Conservation (phyloP, 2,888 invertebrate genomes). For the Volucella inanis region DNA sequence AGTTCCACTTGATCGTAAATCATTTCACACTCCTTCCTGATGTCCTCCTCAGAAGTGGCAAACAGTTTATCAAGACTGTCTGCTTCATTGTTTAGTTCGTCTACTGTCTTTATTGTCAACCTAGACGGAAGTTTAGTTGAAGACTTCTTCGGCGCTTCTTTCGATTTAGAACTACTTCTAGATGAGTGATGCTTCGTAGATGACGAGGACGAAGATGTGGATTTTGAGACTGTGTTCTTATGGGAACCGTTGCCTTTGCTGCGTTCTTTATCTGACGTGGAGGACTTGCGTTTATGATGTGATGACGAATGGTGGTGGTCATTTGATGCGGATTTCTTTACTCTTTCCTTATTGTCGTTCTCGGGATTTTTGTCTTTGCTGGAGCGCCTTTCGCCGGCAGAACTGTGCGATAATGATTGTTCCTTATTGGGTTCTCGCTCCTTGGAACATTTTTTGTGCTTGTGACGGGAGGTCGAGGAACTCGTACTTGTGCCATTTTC, state of each 20-base stretch:
- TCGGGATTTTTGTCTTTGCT: slow-evolving; percentile 50
- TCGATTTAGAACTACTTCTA: slow-evolving; percentile 41
- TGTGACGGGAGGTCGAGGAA: slow-evolving; percentile 47
- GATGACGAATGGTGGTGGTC: slow-evolving; percentile 62
- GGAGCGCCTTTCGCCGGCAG: slow-evolving; percentile 32
- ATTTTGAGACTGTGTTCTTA: slow-evolving; percentile 52
- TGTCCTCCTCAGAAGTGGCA: slow-evolving; percentile 86
- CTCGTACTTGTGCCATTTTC: slow-evolving; percentile 33
- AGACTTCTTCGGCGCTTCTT: slow-evolving; percentile 42
- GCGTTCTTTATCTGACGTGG: slow-evolving; percentile 55
- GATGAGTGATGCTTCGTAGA: slow-evolving; percentile 29
- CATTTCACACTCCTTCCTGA: slow-evolving; percentile 92
- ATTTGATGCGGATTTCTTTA: slow-evolving; percentile 48
- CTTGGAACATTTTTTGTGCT: slow-evolving; percentile 60
- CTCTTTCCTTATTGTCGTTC: slow-evolving; percentile 29
- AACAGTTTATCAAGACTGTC: slow-evolving; percentile 80
- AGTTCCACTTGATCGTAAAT: slow-evolving; percentile 92
- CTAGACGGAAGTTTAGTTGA: slow-evolving; percentile 19
- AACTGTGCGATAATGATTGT: slow-evolving; percentile 16
- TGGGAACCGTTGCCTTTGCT: slow-evolving; percentile 48
- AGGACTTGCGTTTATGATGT: slow-evolving; percentile 73
- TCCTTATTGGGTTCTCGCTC: slow-evolving; percentile 42
- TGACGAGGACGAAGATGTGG: slow-evolving; percentile 47
- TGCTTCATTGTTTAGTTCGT: slow-evolving; percentile 79
- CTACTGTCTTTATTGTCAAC: slow-evolving; percentile 78